A percentile compares a stretch with the other conserved stretches of the same genome.
These are phyloP conservation scores for Cyaniris semiargus DNA, from an alignment of 2,888 invertebrate species.

Conservation along the genomic window DNA sequence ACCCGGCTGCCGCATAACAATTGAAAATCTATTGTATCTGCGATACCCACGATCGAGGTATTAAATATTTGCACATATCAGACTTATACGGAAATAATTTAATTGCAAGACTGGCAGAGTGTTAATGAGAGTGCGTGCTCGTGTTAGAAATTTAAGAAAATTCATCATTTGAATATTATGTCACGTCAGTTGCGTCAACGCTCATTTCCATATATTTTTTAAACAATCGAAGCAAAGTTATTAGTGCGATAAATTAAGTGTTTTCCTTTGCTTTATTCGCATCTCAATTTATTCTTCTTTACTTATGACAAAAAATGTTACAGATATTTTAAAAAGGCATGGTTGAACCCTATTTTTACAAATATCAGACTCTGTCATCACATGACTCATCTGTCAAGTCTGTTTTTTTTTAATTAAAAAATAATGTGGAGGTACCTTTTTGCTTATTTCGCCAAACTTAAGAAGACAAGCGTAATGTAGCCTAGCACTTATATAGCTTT, in stretches of 20 bases:
- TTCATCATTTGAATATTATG: conserved; percentile 8
- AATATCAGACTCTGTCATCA: too few species aligned
- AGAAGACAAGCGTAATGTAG: too few species aligned
- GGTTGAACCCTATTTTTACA: too few species aligned
- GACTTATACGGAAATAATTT: conserved; percentile 2
- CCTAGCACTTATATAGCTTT: too few species aligned
- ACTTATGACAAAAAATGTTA: background rate
- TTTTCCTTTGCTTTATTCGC: background rate
- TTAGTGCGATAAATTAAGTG: background rate
- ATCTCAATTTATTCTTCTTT: background rate
- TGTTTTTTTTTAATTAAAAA: too few species aligned
- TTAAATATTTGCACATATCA: background rate
- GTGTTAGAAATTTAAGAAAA: conserved; percentile 25
- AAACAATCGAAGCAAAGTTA: background rate
- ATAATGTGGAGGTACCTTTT: too few species aligned
- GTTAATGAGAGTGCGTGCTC: conserved; percentile 1
- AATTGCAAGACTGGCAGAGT: conserved; percentile 18
- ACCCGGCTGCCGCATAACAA: too few species aligned
- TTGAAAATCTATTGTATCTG: too few species aligned
- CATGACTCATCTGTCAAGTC: too few species aligned
- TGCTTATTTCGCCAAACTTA: too few species aligned
- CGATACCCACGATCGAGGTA: too few species aligned
- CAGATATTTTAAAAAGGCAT: too few species aligned
- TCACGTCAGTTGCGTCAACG: conserved; percentile 17
- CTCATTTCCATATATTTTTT: background rate